Evolutionary conservation across 2,797 vertebrate genomes (phyloP).

Genomic region (Anniella stebbinsi): DNA sequence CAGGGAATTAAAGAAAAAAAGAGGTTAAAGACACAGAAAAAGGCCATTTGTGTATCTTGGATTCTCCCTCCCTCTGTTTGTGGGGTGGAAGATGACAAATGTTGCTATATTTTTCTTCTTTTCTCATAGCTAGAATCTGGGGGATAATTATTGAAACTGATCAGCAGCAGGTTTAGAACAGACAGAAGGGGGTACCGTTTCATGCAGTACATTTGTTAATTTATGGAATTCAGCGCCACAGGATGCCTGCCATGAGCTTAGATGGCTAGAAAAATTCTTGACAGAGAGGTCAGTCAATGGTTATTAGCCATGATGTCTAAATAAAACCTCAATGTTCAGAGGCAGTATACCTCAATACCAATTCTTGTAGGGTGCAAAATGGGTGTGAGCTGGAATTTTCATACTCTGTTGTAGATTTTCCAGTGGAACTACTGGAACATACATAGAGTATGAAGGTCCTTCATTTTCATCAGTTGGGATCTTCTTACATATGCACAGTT

Average conservation of each 20-base stretch:
- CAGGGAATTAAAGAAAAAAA: too few species aligned
- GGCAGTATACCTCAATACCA: not conserved
- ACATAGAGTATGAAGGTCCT: not conserved
- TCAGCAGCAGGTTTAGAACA: not conserved
- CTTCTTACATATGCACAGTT: conserved; percentile 40
- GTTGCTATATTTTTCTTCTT: not conserved
- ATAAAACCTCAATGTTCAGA: not conserved
- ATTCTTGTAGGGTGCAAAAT: not conserved
- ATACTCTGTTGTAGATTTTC: not conserved
- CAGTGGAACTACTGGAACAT: not conserved
- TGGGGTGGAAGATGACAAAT: not conserved
- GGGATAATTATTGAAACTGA: not conserved
- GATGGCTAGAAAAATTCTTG: not conserved
- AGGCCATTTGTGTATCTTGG: too few species aligned
- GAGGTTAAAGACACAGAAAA: too few species aligned
- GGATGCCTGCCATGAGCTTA: not conserved
- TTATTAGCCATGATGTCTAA: not conserved
- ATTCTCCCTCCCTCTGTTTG: too few species aligned
- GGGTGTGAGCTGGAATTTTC: not conserved
- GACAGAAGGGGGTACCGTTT: too few species aligned
- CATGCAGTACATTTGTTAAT: not conserved
- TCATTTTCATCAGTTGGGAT: not conserved
- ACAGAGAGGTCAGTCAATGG: not conserved
- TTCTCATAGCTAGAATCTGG: not conserved
- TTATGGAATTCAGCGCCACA: not conserved